Evolutionary conservation across 2,888 invertebrate genomes (phyloP).

Genomic region (Sminthurides aquaticus): DNA sequence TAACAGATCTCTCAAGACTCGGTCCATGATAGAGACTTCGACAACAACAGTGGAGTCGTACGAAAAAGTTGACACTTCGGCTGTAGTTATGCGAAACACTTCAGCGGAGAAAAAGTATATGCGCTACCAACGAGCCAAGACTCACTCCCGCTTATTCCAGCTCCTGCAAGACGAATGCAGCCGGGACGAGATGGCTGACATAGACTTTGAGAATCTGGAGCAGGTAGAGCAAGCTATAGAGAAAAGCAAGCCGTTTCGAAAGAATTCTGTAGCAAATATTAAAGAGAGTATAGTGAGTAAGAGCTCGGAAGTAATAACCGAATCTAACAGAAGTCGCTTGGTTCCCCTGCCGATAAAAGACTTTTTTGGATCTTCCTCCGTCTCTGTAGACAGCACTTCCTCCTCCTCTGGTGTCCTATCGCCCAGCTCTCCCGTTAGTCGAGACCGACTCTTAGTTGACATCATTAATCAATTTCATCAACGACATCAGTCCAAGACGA

Average conservation of each 20-base stretch:
- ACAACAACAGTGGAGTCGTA: neutral
- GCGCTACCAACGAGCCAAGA: slow-evolving; percentile 62
- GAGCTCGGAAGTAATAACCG: slow-evolving; percentile 11
- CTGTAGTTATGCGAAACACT: slow-evolving; percentile 32
- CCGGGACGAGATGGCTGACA: slow-evolving; percentile 6
- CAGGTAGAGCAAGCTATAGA: slow-evolving; percentile 23
- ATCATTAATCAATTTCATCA: slow-evolving; percentile 42
- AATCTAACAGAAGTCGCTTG: slow-evolving; percentile 29
- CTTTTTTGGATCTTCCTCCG: slow-evolving; percentile 27
- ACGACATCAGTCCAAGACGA: slow-evolving; percentile 26
- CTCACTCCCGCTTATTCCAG: slow-evolving; percentile 63
- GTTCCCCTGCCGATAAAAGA: slow-evolving; percentile 34
- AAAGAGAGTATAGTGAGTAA: slow-evolving; percentile 1
- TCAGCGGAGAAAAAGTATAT: slow-evolving; percentile 51
- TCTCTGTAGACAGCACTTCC: slow-evolving; percentile 37
- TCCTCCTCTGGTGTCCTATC: slow-evolving; percentile 41
- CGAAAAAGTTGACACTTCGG: slow-evolving; percentile 17
- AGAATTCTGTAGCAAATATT: neutral
- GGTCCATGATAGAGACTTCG: slow-evolving; percentile 18
- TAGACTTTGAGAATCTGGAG: slow-evolving; percentile 18
- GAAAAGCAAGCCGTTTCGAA: slow-evolving; percentile 6
- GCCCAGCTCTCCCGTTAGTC: slow-evolving; percentile 41
- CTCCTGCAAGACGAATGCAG: slow-evolving; percentile 56
- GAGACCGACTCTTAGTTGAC: slow-evolving; percentile 42
- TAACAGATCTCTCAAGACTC: slow-evolving; percentile 16